Percentiles rank a stretch among this genome's conserved stretches.
These are phyloP conservation scores for Drosophila cognata DNA, from an alignment of 2,888 invertebrate genomes.

Conservation along the genomic window DNA sequence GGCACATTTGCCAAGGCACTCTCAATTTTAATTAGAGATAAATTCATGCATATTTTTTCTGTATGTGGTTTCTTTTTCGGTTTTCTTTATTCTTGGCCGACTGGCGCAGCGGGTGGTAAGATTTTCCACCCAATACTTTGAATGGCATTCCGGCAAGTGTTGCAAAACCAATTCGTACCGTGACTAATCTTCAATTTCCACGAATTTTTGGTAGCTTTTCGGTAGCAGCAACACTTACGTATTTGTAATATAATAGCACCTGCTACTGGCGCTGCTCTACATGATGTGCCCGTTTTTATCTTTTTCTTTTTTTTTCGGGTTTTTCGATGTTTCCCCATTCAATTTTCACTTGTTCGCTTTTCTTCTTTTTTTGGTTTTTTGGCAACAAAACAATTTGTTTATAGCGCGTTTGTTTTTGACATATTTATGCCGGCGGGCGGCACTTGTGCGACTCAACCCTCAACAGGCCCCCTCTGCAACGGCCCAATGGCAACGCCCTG, in stretches of 20 bases:
- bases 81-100: not conserved
- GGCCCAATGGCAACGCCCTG: constrained; percentile 34
- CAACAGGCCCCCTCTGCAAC: constrained; percentile 32
- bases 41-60: constrained; percentile 23
- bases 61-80: not conserved
- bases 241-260: constrained; percentile 51
- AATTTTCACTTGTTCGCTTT: constrained; percentile 58
- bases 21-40: constrained; percentile 54
- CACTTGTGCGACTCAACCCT: constrained; percentile 41
- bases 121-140: constrained; percentile 28
- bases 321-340: constrained; percentile 36
- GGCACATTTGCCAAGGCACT: constrained; percentile 25
- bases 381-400: constrained; percentile 77
- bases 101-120: constrained; percentile 28
- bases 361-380: constrained; percentile 30
- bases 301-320: constrained; percentile 27
- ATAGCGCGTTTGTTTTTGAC: constrained; percentile 75
- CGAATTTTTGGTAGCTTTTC: constrained; percentile 21
- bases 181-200: constrained; percentile 50
- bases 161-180: constrained; percentile 17
- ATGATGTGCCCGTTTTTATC: constrained; percentile 19
- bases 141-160: constrained; percentile 40
- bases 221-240: not conserved
- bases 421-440: constrained; percentile 78
- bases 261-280: constrained; percentile 23